Evolutionary conservation across 1,140 invertebrate genomes (phyloP), one percentile per base, ranked within the genome.

Genomic region (Calliopsis andreniformis): DNA sequence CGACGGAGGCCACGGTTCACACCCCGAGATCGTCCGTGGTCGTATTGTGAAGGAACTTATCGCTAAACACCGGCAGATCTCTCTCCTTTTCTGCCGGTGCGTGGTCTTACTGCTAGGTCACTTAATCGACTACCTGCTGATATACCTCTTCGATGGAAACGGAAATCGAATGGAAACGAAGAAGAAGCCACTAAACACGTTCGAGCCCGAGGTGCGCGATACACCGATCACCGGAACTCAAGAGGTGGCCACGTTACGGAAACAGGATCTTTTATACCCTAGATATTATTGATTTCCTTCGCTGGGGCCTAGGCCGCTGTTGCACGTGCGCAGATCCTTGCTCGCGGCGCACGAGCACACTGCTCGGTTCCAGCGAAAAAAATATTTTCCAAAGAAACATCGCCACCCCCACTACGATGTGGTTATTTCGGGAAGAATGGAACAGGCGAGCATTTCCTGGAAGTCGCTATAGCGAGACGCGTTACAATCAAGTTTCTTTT

Each of bases 241-340:
- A 76, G 71, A 83, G 71, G 42, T 75, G 68, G 71, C 56, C 76
- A 71, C 70, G 76, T 56, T 70, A 80, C 80, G 76, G 66, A 71
- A 77, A 75, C 83, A 72, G 80, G 78, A 81, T 82, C 82, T 86
- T 86, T 81, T 85, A 83, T 87, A 86, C 79, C 83, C 78, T 80
- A 69, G 85, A 83, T 83, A 83, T 87, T 87, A 87, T 87, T 87
- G 87, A 87, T 87, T 79, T 76, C 49, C 58, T 28, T 56, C 53
- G 76, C 32, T 42, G n/a, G 49, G 55, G 68, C 56, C 35, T 39
- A 30, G 77, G 43, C 71, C 75, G 45, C 61, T 10, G 35, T 39
- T 49, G 59, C 79, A 78, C 73, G 68, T 82, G 85, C 77, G 75
- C 84, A 78, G 53, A 58, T 82, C 78, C 77, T 84, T 79, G 62